Evolutionary conservation across 2,113 vertebrate species (phyloP).

Genomic region (Caretta caretta): DNA sequence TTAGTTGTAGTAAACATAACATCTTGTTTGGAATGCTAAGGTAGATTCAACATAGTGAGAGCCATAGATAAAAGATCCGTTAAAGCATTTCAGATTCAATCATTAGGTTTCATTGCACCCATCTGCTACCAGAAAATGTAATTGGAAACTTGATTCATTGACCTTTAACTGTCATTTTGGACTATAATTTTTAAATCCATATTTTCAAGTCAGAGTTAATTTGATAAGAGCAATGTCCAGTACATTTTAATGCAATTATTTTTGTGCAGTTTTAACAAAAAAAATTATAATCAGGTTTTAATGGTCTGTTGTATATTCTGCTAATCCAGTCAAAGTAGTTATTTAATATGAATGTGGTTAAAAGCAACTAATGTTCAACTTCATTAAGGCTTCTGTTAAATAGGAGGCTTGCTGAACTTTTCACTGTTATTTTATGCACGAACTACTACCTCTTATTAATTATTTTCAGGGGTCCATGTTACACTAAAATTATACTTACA

Average conservation of each 20-base stretch:
- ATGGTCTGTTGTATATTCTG: slow-evolving; percentile 59
- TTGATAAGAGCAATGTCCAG: slow-evolving; percentile 27
- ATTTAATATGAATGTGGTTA: slow-evolving; percentile 64
- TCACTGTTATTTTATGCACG: slow-evolving; percentile 18
- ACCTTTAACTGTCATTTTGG: slow-evolving; percentile 76
- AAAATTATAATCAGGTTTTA: slow-evolving; percentile 52
- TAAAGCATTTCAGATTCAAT: slow-evolving; percentile 81
- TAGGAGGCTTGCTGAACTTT: slow-evolving; percentile 57
- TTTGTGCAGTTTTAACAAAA: neutral
- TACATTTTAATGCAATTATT: slow-evolving; percentile 52
- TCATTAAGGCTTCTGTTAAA: slow-evolving; percentile 70
- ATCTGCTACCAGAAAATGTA: slow-evolving; percentile 80
- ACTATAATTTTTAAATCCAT: slow-evolving; percentile 42
- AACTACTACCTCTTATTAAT: slow-evolving; percentile 52
- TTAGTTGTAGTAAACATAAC: slow-evolving; percentile 72
- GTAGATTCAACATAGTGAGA: slow-evolving; percentile 67
- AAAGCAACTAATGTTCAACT: slow-evolving; percentile 74
- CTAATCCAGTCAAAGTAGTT: slow-evolving; percentile 62
- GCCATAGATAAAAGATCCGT: slow-evolving; percentile 76
- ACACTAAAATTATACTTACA: slow-evolving; percentile 28
- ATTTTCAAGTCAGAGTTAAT: slow-evolving; percentile 64
- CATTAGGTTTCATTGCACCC: slow-evolving; percentile 78
- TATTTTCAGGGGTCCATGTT: slow-evolving; percentile 46
- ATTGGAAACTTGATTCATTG: slow-evolving; percentile 76
- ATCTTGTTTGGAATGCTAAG: slow-evolving; percentile 73